phyloP scores from a whole-genome alignment of 2,888 invertebrate genomes.

The Rugalucina vietnamica region DNA sequence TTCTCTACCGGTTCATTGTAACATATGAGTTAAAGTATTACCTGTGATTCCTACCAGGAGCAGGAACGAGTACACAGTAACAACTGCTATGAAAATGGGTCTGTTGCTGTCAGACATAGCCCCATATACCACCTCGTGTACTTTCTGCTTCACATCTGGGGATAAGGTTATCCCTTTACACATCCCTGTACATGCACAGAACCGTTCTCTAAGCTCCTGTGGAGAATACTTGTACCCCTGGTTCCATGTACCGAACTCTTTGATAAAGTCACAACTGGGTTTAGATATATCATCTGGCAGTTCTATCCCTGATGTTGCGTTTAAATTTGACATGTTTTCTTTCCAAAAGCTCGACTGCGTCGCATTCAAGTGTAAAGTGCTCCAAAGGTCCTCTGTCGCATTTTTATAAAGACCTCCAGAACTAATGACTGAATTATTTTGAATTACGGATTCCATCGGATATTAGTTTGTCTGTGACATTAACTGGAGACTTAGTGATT shows the following conservation, averaged over 20 bases:
- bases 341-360: neutral
- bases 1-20: neutral
- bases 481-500: neutral
- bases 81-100: slow-evolving; percentile 42
- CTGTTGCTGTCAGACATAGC: slow-evolving; percentile 39
- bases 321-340: neutral
- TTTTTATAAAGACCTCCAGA: neutral
- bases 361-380: neutral
- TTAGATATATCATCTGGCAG: neutral
- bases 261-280: neutral
- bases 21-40: slow-evolving; percentile 3
- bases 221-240: slow-evolving; percentile 43
- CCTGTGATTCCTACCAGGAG: slow-evolving; percentile 54
- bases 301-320: neutral
- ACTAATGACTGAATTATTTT: neutral
- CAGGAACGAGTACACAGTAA: slow-evolving; percentile 35
- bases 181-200: slow-evolving; percentile 45
- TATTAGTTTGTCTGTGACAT: neutral
- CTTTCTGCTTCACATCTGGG: neutral
- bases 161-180: slow-evolving; percentile 12
- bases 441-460: neutral
- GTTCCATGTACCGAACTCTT: slow-evolving; percentile 16
- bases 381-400: neutral
- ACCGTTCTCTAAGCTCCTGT: slow-evolving; percentile 21
- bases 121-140: slow-evolving; percentile 8